Base-by-base conservation (phyloP, 2,113 vertebrate species). In the Amia ocellicauda region DNA sequence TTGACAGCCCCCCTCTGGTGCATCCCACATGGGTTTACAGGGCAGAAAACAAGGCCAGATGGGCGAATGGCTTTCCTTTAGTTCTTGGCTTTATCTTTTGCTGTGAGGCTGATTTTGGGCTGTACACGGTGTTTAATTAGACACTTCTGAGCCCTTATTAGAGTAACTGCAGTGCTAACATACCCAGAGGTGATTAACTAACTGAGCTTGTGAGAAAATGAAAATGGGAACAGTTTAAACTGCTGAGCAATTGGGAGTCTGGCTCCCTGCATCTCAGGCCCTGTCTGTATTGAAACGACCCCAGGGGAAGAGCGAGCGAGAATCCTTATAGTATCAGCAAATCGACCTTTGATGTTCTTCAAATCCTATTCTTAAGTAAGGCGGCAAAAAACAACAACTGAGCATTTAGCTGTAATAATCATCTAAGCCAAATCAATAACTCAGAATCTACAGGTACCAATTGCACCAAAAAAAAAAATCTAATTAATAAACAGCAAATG, bases 1-100 rank as follows among this genome's bases (percentile, higher is more conserved):
- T 24, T 57, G 28, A 57, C 54, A 57, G 54, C 36, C 17, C n/a
- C n/a, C n/a, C n/a, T n/a, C n/a, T n/a, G n/a, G n/a, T 36, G 31
- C 5, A 36, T 5, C 31, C 5, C 31, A 36, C 11, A 60, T 41
- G 20, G 26, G 42, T 23, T 9, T 61, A 17, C 59, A 41, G 41
- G n/a, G 27, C 43, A 10, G 17, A n/a, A 56, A 26, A 22, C 24
- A 2, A 11, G 22, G 7, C n/a, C 36, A 42, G 31, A 36, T n/a
- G 36, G 50, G 51, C 45, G 20, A 31, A 26, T 56, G 50, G 36
- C 31, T 28, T 42, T 24, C 3, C 26, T 26, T 28, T 24, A 53
- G 3, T 54, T 27, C 49, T 29, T 5, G 3, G 22, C 14, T 51
- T 5, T 42, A 3, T 23, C 29, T 7, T 41, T 13, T n/a, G n/a